Evolutionary conservation across 2,888 invertebrate genomes (phyloP), one percentile per base, ranked within the genome.

Genomic region (Clistopyga incitator): DNA sequence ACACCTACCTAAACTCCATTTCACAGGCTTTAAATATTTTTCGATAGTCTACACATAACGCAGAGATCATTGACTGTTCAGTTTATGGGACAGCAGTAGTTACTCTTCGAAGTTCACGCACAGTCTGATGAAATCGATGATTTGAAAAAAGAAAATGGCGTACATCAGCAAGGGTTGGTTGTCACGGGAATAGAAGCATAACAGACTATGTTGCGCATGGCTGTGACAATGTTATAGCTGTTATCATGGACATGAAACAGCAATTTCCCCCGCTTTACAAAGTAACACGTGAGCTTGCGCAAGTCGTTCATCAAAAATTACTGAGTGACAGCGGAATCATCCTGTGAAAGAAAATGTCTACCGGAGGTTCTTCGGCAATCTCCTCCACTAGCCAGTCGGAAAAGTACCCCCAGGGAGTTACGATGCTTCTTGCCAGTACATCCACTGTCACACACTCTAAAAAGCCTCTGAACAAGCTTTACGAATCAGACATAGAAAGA

Each of bases 401-500:
- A 18, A 38, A 34, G 34, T 18, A 18, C 13, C 13, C 59, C 47
- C 56, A 45, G 3, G 18, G 0, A 4, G 18, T 25, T 45, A 59
- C 59, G 20, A 72, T 72, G 72, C 29, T 45, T 29, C 15, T 6
- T 25, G 47, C n/a, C 59, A 23, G 47, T 50, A n/a, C 42, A 25
- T 20, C 42, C 42, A 25, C 23, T 10, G 45, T 45, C 23, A 15
- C 52, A 11, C 23, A 2, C 15, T 18, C 61, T 6, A 13, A 71
- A n/a, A 18, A 56, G n/a, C 13, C 11, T 11, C 2, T 45, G 47
- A 54, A 54, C 54, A 10, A 6, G 6, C 11, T 13, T 23, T 23
- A 54, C 23, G 10, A 23, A 23, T 13, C 54, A 2, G 54, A 54
- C 23, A 10, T 54, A 20, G 23, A 54, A 23, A 1, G 23, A 3